These are phyloP conservation scores for Panthera tigris DNA, from an alignment of 2,113 vertebrate species.

Conservation along the genomic window DNA sequence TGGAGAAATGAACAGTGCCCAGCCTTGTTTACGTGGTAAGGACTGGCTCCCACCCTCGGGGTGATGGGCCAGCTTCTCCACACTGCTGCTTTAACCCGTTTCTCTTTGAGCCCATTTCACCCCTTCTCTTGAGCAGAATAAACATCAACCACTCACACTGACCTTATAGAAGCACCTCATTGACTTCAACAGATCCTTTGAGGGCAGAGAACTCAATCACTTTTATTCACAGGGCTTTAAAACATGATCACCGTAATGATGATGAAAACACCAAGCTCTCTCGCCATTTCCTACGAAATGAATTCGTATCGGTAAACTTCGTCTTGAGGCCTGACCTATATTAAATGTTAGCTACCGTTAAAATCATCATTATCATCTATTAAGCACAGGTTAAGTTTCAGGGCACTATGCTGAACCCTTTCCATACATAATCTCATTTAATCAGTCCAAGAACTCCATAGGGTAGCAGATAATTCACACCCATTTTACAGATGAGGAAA, in stretches of 20 bases:
- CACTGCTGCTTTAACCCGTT: rapidly evolving
- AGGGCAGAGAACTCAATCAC: neutral
- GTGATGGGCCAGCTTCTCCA: too few species aligned
- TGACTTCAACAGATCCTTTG: neutral
- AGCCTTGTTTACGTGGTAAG: neutral
- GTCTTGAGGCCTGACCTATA: neutral
- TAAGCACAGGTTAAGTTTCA: neutral
- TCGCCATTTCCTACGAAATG: neutral
- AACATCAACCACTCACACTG: neutral
- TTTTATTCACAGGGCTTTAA: neutral
- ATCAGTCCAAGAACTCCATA: neutral
- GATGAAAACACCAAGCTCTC: neutral
- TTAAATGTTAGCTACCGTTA: neutral
- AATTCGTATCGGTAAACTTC: neutral
- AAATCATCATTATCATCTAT: neutral
- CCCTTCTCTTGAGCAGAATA: neutral
- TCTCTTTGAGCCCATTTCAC: neutral
- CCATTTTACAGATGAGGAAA: neutral
- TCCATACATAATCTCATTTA: neutral
- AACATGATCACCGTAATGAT: neutral
- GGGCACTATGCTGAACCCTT: neutral
- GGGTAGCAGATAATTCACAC: neutral
- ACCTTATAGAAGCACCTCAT: neutral
- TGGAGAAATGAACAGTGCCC: neutral
- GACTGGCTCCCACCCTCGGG: rapidly evolving